Evolutionary conservation across 1,140 invertebrate genomes (phyloP).

Genomic region (Drosophila sproati): DNA sequence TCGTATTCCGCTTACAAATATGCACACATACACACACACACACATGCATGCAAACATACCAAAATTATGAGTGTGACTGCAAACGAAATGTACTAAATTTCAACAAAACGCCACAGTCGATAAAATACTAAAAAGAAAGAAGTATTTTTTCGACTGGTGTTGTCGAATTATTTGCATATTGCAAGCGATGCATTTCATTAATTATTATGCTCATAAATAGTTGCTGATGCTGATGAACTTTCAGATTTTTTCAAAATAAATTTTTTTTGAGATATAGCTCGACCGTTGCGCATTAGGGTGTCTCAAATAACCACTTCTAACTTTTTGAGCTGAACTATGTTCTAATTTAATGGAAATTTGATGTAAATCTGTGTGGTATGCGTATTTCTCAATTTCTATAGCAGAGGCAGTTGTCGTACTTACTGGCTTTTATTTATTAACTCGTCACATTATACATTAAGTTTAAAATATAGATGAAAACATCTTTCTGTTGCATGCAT

Average conservation of each 20-base stretch:
- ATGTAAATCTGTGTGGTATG: too few relatives aligned
- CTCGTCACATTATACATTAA: conserved; percentile 50
- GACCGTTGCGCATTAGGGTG: too few relatives aligned
- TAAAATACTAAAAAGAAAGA: conserved; percentile 6
- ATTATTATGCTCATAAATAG: too few relatives aligned
- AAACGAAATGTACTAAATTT: conserved; percentile 20
- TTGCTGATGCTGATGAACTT: too few relatives aligned
- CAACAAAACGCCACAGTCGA: background rate
- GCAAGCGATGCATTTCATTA: too few relatives aligned
- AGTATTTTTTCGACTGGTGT: too few relatives aligned
- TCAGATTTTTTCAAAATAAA: too few relatives aligned
- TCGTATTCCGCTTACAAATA: conserved; percentile 14
- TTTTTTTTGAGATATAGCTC: too few relatives aligned
- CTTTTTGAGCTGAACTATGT: too few relatives aligned
- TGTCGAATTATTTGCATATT: too few relatives aligned
- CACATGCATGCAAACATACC: conserved; percentile 6
- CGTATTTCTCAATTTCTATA: background rate
- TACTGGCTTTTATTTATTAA: conserved; percentile 48
- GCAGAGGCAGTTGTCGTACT: conserved; percentile 18
- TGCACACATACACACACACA: conserved; percentile 3
- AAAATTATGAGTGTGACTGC: conserved; percentile 15
- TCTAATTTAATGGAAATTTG: too few relatives aligned
- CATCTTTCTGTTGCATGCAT: conserved; percentile 22
- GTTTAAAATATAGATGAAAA: conserved; percentile 34
- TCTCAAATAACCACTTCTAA: too few relatives aligned